A percentile compares a stretch with the other conserved stretches of the same genome.
Conservation (phyloP, 2,888 invertebrate genomes). For the Diarsia dahlii region DNA sequence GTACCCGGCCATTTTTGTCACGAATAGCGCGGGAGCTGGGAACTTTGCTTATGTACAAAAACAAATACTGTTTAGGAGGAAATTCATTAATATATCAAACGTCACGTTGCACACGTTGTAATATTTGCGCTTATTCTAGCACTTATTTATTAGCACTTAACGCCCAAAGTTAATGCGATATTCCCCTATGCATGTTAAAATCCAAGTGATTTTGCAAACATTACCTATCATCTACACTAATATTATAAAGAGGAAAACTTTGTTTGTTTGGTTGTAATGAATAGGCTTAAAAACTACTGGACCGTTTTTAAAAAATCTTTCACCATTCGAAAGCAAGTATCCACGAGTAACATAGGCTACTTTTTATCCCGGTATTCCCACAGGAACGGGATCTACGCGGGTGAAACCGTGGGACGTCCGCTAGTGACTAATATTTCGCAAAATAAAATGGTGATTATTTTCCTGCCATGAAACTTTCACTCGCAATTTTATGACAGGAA, state of each 20-base stretch:
- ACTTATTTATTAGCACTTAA: background rate
- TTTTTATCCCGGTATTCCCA: too few relatives aligned
- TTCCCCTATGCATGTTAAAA: background rate
- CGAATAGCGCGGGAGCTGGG: constrained; percentile 66
- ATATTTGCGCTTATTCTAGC: background rate
- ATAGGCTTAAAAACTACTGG: too few relatives aligned
- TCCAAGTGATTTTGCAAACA: background rate
- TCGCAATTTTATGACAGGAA: background rate
- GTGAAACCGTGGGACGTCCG: too few relatives aligned
- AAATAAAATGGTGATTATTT: background rate
- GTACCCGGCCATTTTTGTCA: constrained; percentile 82
- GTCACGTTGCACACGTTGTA: background rate
- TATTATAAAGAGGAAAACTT: too few relatives aligned
- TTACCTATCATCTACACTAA: too few relatives aligned
- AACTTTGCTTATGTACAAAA: background rate
- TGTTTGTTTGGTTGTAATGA: too few relatives aligned
- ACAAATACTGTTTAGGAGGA: background rate
- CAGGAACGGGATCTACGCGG: too few relatives aligned
- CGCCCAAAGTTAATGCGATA: background rate
- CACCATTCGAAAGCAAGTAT: too few relatives aligned
- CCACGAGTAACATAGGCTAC: too few relatives aligned
- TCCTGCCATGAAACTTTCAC: background rate
- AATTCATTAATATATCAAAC: background rate
- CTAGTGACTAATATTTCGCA: background rate
- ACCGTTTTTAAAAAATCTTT: too few relatives aligned